Conservation (phyloP, 2,113 vertebrate species). For the Hipposideros armiger region DNA sequence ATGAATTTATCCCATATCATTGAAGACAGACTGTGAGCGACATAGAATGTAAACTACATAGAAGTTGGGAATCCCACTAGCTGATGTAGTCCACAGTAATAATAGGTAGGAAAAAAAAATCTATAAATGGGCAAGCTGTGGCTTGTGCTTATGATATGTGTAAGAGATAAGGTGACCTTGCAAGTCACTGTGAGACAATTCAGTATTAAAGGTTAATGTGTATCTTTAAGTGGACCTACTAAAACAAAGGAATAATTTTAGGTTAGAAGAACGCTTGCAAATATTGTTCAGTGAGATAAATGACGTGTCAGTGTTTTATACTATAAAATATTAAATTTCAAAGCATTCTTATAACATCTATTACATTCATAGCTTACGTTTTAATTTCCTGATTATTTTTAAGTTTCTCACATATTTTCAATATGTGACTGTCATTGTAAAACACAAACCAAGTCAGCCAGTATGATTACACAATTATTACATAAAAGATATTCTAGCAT, state of each 20-base stretch:
- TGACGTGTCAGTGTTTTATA: background rate
- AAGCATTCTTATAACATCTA: background rate
- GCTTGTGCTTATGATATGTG: background rate
- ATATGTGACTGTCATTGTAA: slow-evolving; percentile 5
- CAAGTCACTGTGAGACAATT: background rate
- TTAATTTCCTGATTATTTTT: slow-evolving; percentile 57
- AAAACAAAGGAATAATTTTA: slow-evolving; percentile 49
- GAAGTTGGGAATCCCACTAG: background rate
- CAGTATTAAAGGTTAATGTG: slow-evolving; percentile 45
- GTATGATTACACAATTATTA: slow-evolving; percentile 36
- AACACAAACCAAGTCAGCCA: background rate
- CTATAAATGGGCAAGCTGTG: background rate
- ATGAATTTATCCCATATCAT: background rate
- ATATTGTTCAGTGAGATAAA: background rate
- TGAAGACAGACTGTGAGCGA: background rate
- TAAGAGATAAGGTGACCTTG: background rate
- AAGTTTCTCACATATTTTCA: slow-evolving; percentile 39
- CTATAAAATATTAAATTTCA: slow-evolving; percentile 47
- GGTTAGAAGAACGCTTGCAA: background rate
- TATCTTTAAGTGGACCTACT: background rate
- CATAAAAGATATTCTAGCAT: background rate
- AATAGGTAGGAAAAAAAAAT: background rate
- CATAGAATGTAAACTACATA: background rate
- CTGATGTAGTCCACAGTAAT: background rate
- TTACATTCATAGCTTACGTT: background rate